Conservation (phyloP, 2,888 invertebrate genomes). For the Neoaliturus tenellus region DNA sequence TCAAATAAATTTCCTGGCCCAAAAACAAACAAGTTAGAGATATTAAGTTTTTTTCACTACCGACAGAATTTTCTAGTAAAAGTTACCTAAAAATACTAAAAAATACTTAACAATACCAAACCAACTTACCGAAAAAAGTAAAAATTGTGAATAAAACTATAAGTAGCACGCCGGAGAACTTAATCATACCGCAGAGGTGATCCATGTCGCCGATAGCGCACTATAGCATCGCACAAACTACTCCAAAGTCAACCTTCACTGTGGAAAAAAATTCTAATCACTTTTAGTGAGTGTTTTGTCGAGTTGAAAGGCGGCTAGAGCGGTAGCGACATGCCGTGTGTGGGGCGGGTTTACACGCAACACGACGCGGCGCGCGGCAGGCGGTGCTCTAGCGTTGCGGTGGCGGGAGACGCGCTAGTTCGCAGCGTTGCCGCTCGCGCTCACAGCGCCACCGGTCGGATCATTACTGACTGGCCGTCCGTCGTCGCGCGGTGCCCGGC, state of each 20-base stretch:
- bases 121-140: slow-evolving; percentile 29
- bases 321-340: neutral
- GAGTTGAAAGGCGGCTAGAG: neutral
- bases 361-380: slow-evolving; percentile 20
- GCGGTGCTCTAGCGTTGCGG: neutral
- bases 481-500: neutral
- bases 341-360: neutral
- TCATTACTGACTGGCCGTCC: slow-evolving; percentile 25
- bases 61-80: too few species aligned
- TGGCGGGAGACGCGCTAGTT: slow-evolving; percentile 4
- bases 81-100: too few species aligned
- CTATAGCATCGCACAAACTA: slow-evolving; percentile 37
- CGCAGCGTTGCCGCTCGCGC: neutral
- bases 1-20: too few species aligned
- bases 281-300: neutral
- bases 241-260: neutral
- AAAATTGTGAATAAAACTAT: slow-evolving; percentile 23
- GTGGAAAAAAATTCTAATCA: neutral
- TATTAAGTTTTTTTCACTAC: too few species aligned
- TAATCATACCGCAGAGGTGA: slow-evolving; percentile 25
- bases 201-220: neutral
- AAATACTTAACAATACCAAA: too few species aligned
- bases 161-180: slow-evolving; percentile 20
- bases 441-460: slow-evolving; percentile 32
- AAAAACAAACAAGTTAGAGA: too few species aligned